These are phyloP conservation scores for Tangara arthus DNA, from an alignment of 2,797 vertebrate genomes.

Conservation along the genomic window DNA sequence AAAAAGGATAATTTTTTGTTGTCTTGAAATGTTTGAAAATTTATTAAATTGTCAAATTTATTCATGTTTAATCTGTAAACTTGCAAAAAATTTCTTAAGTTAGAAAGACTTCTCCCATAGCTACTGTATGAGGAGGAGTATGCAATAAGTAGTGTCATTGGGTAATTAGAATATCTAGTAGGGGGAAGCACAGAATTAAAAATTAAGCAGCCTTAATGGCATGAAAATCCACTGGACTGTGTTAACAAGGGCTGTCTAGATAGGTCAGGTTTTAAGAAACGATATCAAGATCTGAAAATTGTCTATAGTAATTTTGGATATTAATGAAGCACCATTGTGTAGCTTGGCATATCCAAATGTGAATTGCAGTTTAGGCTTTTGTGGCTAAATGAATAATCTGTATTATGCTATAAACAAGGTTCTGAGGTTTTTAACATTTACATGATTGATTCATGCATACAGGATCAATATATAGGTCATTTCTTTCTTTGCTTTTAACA, in stretches of 20 bases:
- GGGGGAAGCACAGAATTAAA: background rate
- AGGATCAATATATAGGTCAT: conserved; percentile 46
- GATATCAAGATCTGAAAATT: background rate
- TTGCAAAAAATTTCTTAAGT: background rate
- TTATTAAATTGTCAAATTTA: background rate
- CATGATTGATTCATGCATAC: conserved; percentile 37
- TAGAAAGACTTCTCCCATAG: background rate
- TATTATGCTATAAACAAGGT: conserved; percentile 33
- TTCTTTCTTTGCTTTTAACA: conserved; percentile 36
- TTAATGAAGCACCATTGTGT: background rate
- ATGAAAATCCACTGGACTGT: background rate
- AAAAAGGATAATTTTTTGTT: background rate
- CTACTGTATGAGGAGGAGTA: background rate
- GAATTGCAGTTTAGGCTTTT: conserved; percentile 33
- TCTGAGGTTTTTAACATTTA: conserved; percentile 23
- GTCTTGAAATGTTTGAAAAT: background rate
- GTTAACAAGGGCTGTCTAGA: background rate
- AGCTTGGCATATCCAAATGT: conserved; percentile 1
- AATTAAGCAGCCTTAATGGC: background rate
- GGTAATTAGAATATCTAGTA: background rate
- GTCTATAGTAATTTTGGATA: background rate
- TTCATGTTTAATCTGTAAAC: background rate
- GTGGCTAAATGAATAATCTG: conserved; percentile 51
- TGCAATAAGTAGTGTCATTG: background rate
- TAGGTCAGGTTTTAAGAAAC: background rate